A percentile compares a stretch with the other conserved stretches of the same genome.
Evolutionary conservation across 2,113 vertebrate species (phyloP).

Genomic region (Suricata suricatta): DNA sequence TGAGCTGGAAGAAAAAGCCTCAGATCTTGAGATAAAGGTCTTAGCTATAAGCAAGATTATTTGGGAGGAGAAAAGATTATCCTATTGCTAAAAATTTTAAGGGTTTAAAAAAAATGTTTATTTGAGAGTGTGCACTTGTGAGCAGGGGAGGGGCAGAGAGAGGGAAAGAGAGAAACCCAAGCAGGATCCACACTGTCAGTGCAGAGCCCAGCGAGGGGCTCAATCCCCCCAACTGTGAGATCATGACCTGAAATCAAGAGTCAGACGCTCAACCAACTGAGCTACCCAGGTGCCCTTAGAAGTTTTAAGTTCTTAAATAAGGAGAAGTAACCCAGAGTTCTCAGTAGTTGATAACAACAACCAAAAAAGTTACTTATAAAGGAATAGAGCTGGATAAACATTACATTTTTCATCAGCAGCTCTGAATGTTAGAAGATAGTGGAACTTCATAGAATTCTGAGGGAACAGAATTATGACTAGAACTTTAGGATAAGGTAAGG

Average conservation of each 20-base stretch:
- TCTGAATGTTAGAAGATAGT: background rate
- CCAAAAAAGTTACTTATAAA: background rate
- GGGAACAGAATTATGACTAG: background rate
- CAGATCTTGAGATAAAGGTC: constrained; percentile 28
- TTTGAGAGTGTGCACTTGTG: too few species aligned
- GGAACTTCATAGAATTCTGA: background rate
- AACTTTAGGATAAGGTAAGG: background rate
- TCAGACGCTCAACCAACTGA: too few species aligned
- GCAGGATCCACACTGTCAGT: too few species aligned
- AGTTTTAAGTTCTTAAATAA: constrained; percentile 43
- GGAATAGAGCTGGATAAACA: background rate
- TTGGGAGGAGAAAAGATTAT: background rate
- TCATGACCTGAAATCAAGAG: too few species aligned
- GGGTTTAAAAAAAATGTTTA: too few species aligned
- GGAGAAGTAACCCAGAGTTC: background rate
- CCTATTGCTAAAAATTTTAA: constrained; percentile 20
- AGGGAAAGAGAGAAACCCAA: too few species aligned
- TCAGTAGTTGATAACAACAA: background rate
- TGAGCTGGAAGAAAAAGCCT: background rate
- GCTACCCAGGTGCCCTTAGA: background rate
- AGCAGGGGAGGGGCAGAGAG: too few species aligned
- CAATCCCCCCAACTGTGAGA: too few species aligned
- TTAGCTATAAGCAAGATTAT: background rate
- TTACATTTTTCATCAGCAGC: background rate
- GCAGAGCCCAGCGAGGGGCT: too few species aligned